phyloP scores from a whole-genome alignment of 2,113 vertebrate genomes.

The Haplochromis burtoni region DNA sequence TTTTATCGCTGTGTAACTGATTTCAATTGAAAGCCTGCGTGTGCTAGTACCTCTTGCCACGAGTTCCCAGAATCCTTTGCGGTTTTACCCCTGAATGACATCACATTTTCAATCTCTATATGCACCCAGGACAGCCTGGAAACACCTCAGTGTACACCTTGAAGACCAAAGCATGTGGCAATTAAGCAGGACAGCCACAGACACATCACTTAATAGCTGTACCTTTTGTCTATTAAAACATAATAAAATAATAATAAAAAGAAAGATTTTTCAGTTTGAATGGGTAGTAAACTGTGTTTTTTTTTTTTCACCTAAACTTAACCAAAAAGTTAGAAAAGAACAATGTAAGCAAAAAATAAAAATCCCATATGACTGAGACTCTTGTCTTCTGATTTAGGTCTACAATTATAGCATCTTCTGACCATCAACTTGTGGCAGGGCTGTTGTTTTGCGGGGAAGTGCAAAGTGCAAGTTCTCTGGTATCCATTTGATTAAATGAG shows the following conservation, averaged over 20 bases:
- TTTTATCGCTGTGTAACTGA: no score
- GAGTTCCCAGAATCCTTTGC: no score
- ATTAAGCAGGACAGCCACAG: not conserved
- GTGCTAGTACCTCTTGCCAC: no score
- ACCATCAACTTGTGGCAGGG: not conserved
- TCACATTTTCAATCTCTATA: not conserved
- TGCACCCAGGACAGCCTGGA: not conserved
- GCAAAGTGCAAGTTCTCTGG: not conserved
- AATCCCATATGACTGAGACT: not conserved
- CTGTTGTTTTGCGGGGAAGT: not conserved
- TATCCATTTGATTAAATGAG: not conserved
- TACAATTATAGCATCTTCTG: not conserved
- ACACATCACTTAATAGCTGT: not conserved
- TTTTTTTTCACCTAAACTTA: not conserved
- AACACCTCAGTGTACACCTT: not conserved
- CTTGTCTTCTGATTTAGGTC: not conserved
- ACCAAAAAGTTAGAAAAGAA: not conserved
- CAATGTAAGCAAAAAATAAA: not conserved
- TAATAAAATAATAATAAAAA: not conserved
- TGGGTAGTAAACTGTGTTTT: rapidly evolving
- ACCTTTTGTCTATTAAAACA: not conserved
- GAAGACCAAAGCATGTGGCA: not conserved
- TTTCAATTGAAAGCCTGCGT: no score
- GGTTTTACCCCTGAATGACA: no score
- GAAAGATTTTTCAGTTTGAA: rapidly evolving